These are phyloP conservation scores for Pentalonia nigronervosa DNA, from an alignment of 1,140 invertebrate species.

Conservation along the genomic window DNA sequence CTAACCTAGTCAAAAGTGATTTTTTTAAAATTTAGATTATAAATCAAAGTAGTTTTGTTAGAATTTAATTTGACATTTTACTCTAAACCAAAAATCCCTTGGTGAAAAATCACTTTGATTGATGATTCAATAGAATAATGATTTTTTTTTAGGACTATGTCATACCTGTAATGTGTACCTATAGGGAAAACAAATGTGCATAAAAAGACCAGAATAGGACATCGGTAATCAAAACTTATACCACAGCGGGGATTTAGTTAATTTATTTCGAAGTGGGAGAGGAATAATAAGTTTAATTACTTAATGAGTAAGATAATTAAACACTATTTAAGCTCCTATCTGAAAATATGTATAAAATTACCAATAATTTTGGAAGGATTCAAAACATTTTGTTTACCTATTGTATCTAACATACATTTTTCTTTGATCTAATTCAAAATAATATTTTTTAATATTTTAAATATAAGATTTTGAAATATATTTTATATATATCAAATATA, in stretches of 20 bases:
- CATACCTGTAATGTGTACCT: neutral
- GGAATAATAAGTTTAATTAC: neutral
- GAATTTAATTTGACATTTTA: neutral
- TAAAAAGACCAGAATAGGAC: too few species aligned
- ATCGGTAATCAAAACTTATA: neutral
- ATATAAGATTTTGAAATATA: too few species aligned
- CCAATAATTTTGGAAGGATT: neutral
- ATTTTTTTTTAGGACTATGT: neutral
- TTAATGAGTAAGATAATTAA: neutral
- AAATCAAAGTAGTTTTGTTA: neutral
- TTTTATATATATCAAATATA: too few species aligned
- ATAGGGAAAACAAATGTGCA: neutral
- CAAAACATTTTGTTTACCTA: neutral
- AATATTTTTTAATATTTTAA: neutral
- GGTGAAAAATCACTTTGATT: neutral
- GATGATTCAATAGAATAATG: neutral
- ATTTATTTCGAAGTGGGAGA: neutral
- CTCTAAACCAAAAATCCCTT: neutral
- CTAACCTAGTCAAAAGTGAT: too few species aligned
- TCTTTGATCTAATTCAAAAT: neutral
- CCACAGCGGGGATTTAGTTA: neutral
- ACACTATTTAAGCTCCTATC: neutral
- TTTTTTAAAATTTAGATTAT: too few species aligned
- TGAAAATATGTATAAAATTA: neutral
- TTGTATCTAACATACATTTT: neutral